Evolutionary conservation across 2,113 vertebrate species (phyloP).

Genomic region (Pedionomus torquatus): DNA sequence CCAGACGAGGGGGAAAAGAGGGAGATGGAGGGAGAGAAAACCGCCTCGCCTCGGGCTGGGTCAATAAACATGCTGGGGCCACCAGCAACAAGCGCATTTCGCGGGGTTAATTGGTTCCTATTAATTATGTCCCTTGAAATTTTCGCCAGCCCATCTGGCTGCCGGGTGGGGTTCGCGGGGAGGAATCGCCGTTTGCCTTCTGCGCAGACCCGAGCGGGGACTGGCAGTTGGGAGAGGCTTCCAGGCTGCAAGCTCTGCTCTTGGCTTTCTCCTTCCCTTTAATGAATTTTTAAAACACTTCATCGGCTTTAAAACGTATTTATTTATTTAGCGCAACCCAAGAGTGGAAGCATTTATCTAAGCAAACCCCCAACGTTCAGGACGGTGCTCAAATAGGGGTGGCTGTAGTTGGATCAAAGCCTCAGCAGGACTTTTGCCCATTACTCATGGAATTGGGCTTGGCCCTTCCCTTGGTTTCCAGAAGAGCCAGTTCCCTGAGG

Average conservation of each 20-base stretch:
- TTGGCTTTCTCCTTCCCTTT: not conserved
- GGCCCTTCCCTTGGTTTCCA: not conserved
- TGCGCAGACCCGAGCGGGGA: not conserved
- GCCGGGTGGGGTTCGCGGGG: not conserved
- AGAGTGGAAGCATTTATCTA: not conserved
- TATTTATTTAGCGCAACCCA: not conserved
- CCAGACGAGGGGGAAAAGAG: not conserved
- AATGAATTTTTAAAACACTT: constrained; percentile 7
- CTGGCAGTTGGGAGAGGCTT: not conserved
- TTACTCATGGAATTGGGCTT: not conserved
- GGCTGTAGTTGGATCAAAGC: not conserved
- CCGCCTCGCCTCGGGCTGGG: not conserved
- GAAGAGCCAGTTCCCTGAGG: not conserved
- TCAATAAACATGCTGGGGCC: not conserved
- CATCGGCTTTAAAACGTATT: not conserved
- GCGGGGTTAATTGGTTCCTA: constrained; percentile 38
- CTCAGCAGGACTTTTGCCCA: accelerated
- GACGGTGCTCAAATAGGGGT: not conserved
- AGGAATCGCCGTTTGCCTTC: not conserved
- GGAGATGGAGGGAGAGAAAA: not conserved
- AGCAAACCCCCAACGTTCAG: not conserved
- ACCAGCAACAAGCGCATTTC: not conserved
- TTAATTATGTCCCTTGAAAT: constrained; percentile 26
- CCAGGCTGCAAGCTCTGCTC: not conserved
- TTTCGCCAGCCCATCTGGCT: not conserved